Percentiles rank a stretch among this genome's conserved stretches.
Evolutionary conservation across 2,113 vertebrate genomes (phyloP).

Genomic region (Oxyura jamaicensis): DNA sequence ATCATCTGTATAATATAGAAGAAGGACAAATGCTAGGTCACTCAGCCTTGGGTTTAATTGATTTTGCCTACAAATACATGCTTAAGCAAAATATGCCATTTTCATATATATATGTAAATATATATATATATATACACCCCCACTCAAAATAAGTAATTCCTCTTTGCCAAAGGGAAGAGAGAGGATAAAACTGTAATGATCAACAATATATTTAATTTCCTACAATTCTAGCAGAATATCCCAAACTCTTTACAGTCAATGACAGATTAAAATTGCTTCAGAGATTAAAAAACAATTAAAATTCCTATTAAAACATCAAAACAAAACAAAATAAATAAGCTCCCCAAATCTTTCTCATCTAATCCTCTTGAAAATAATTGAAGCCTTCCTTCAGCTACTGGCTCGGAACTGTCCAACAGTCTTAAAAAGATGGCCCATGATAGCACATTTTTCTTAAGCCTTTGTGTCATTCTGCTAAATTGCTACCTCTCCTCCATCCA

Average conservation of each 20-base stretch:
- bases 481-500: neutral
- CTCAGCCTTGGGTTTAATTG: neutral
- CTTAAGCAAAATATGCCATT: neutral
- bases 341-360: slow-evolving; percentile 43
- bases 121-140: neutral
- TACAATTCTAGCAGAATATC: neutral
- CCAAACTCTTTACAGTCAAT: slow-evolving; percentile 13
- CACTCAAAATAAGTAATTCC: neutral
- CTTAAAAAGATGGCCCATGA: slow-evolving; percentile 8
- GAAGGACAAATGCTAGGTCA: neutral
- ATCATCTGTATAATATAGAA: neutral
- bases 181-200: neutral
- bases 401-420: slow-evolving; percentile 31
- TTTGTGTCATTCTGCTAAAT: neutral
- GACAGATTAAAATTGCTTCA: slow-evolving; percentile 40
- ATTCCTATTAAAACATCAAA: slow-evolving; percentile 44
- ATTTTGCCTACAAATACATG: neutral
- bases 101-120: neutral
- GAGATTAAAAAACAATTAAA: slow-evolving; percentile 56
- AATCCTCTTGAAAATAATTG: slow-evolving; percentile 58
- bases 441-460: neutral
- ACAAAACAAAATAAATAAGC: slow-evolving; percentile 54
- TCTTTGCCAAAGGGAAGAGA: slow-evolving; percentile 1
- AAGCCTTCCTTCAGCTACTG: slow-evolving; percentile 42
- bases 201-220: slow-evolving; percentile 3